phyloP scores from a whole-genome alignment of 2,797 vertebrate genomes.

The Parauchenoglanis ngamensis region DNA sequence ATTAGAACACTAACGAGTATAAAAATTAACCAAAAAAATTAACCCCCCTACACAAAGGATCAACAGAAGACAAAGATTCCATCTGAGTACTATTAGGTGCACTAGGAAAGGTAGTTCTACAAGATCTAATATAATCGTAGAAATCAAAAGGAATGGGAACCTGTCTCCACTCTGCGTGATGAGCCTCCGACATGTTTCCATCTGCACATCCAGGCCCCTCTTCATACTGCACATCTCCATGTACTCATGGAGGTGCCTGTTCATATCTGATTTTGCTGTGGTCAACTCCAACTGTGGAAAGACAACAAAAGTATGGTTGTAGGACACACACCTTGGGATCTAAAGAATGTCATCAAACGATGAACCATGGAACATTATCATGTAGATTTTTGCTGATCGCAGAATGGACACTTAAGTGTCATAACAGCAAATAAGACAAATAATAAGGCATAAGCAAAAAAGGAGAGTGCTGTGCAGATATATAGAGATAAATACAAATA shows the following conservation, averaged over 20 bases:
- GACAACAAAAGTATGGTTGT: background rate
- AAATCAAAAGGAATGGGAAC: constrained; percentile 38
- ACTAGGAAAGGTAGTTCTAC: no score
- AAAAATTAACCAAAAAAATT: no score
- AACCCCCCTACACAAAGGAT: no score
- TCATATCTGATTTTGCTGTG: constrained; percentile 85
- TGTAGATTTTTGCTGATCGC: background rate
- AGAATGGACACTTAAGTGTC: background rate
- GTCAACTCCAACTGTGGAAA: constrained; percentile 78
- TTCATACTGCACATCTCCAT: constrained; percentile 88
- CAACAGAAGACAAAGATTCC: no score
- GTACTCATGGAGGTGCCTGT: constrained; percentile 83
- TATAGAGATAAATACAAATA: background rate
- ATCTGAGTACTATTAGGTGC: no score
- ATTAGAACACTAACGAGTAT: no score
- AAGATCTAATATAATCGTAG: no score
- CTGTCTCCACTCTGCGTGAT: constrained; percentile 82
- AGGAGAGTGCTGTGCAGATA: background rate
- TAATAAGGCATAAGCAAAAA: background rate
- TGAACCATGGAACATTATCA: background rate
- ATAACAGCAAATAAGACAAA: background rate
- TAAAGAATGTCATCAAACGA: background rate
- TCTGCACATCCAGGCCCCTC: constrained; percentile 82
- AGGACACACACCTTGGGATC: background rate
- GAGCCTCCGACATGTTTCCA: constrained; percentile 87